Evolutionary conservation across 2,797 vertebrate species (phyloP).

Genomic region (Lagodon rhomboides): DNA sequence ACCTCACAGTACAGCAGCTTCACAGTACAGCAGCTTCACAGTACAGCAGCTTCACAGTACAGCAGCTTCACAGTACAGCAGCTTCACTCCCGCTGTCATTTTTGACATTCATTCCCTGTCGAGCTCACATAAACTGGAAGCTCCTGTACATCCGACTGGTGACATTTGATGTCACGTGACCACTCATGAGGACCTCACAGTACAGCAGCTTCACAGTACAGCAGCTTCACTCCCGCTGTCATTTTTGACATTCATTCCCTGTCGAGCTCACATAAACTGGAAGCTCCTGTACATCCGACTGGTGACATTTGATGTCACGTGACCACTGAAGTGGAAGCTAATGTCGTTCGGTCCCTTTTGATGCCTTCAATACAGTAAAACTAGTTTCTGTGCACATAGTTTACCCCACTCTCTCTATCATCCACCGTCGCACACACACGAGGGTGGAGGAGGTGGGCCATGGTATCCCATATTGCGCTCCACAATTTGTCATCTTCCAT

Average conservation of each 20-base stretch:
- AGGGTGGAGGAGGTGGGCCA: slow-evolving; percentile 35
- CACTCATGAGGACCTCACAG: background rate
- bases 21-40: background rate
- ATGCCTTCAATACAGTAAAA: background rate
- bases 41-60: background rate
- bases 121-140: background rate
- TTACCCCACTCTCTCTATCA: background rate
- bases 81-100: slow-evolving; percentile 10
- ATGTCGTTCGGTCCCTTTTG: background rate
- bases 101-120: slow-evolving; percentile 21
- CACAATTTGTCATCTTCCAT: slow-evolving; percentile 82
- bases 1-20: too few relatives aligned
- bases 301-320: slow-evolving; percentile 18
- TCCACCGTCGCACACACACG: slow-evolving; percentile 10
- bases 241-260: slow-evolving; percentile 16
- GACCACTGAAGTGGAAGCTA: background rate
- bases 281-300: background rate
- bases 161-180: slow-evolving; percentile 16
- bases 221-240: slow-evolving; percentile 5
- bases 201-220: too few relatives aligned
- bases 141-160: background rate
- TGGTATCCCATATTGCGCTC: slow-evolving; percentile 44
- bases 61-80: background rate
- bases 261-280: background rate
- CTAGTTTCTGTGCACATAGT: slow-evolving; percentile 7